These are phyloP conservation scores for Sinodicranocentrus sp. DNA, from an alignment of 2,888 invertebrate species.

Conservation along the genomic window DNA sequence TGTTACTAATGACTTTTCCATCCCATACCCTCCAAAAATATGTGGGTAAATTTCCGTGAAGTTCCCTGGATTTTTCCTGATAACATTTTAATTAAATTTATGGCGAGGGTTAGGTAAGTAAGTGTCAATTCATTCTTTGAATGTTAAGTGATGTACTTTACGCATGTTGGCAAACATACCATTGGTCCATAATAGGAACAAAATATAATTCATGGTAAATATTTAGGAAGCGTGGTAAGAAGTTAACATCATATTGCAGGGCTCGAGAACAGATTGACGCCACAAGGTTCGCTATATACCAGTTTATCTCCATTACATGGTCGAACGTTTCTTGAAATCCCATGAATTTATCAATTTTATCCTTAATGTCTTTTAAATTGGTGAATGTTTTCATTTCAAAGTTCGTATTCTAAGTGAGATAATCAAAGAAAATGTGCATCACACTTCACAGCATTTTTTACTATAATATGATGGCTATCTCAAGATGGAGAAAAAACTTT, in stretches of 20 bases:
- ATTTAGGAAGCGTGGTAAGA: conserved; percentile 47
- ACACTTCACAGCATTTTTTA: neutral
- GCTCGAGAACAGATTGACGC: conserved; percentile 37
- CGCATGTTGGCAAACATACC: too few relatives aligned
- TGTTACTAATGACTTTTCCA: conserved; percentile 39
- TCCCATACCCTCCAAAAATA: conserved; percentile 58
- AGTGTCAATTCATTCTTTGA: neutral
- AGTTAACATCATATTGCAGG: conserved; percentile 30
- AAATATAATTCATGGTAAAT: conserved; percentile 48
- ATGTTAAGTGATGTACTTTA: neutral
- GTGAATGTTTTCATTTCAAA: neutral
- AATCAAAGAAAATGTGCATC: too few relatives aligned
- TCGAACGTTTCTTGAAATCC: conserved; percentile 37
- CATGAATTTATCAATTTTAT: conserved; percentile 25
- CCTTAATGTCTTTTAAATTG: neutral
- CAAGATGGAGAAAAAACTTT: neutral
- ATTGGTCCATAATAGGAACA: conserved; percentile 35
- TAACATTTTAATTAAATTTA: too few relatives aligned
- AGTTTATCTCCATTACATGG: conserved; percentile 56
- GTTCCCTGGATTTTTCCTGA: conserved; percentile 28
- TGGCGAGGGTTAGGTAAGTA: neutral
- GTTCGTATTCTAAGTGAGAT: neutral
- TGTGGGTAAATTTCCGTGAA: neutral
- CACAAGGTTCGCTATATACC: conserved; percentile 48
- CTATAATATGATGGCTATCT: neutral